Evolutionary conservation across 2,797 vertebrate genomes (phyloP).

Genomic region (Hapalemur alaotrensis): DNA sequence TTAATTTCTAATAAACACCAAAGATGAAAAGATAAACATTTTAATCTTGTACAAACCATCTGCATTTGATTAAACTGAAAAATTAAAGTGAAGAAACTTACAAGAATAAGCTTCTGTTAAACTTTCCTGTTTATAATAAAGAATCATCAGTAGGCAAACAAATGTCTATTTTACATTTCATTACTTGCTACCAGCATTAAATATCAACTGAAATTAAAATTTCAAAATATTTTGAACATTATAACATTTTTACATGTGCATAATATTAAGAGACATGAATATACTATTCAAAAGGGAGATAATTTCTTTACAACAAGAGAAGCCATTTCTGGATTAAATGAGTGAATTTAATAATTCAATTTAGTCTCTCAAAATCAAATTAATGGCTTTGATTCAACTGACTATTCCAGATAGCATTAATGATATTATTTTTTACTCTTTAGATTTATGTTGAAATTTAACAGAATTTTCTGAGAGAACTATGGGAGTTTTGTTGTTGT

Average conservation of each 20-base stretch:
- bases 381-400: neutral
- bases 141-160: neutral
- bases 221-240: neutral
- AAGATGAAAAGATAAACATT: slow-evolving; percentile 44
- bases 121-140: neutral
- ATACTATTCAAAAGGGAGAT: neutral
- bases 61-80: slow-evolving; percentile 49
- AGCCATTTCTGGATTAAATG: slow-evolving; percentile 30
- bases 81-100: neutral
- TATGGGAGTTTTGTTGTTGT: neutral
- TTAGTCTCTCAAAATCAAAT: slow-evolving; percentile 43
- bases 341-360: slow-evolving; percentile 13
- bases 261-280: neutral
- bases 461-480: neutral
- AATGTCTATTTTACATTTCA: neutral
- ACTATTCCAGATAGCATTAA: neutral
- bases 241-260: neutral
- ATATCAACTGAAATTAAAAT: slow-evolving; percentile 31
- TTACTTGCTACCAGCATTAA: neutral
- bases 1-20: slow-evolving; percentile 43
- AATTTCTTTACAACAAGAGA: neutral
- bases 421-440: neutral
- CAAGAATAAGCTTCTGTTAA: slow-evolving; percentile 16
- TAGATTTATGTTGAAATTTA: neutral
- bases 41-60: slow-evolving; percentile 39